These are phyloP conservation scores for Labeo rohita DNA, from an alignment of 2,113 vertebrate genomes.

Conservation along the genomic window DNA sequence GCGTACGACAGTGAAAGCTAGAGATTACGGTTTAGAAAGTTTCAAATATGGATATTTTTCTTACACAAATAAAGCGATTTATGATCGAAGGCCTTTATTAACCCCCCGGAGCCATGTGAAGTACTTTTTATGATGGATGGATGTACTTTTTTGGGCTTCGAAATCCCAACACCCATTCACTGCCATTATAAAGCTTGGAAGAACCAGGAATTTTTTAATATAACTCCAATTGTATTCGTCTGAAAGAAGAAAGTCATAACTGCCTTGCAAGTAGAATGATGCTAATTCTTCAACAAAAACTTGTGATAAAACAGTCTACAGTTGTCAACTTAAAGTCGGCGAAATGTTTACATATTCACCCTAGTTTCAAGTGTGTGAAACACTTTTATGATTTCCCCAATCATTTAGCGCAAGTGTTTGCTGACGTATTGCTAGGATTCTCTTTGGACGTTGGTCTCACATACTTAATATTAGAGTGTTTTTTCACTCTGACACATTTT, in stretches of 20 bases:
- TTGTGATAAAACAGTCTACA: constrained; percentile 31
- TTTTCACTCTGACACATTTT: constrained; percentile 62
- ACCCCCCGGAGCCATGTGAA: too few relatives aligned
- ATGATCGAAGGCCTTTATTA: too few relatives aligned
- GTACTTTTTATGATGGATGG: too few relatives aligned
- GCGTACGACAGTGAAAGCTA: too few relatives aligned
- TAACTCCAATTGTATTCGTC: neutral
- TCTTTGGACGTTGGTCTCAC: constrained; percentile 25
- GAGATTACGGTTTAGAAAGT: too few relatives aligned
- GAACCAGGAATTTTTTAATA: neutral
- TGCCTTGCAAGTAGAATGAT: neutral
- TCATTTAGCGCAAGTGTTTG: constrained; percentile 35
- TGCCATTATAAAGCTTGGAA: neutral
- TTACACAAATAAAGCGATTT: too few relatives aligned
- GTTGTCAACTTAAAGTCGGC: neutral
- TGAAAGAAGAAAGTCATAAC: neutral
- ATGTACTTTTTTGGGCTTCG: neutral
- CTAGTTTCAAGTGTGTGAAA: constrained; percentile 19
- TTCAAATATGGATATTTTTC: too few relatives aligned
- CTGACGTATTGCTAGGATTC: constrained; percentile 35
- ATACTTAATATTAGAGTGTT: constrained; percentile 5
- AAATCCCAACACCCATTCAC: neutral
- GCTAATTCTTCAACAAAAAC: neutral
- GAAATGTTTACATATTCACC: constrained; percentile 40
- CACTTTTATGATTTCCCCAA: constrained; percentile 28